Percentiles rank a stretch among this genome's conserved stretches.
Conservation (phyloP, 2,888 invertebrate species). For the Eueremaeus valkanovi region DNA sequence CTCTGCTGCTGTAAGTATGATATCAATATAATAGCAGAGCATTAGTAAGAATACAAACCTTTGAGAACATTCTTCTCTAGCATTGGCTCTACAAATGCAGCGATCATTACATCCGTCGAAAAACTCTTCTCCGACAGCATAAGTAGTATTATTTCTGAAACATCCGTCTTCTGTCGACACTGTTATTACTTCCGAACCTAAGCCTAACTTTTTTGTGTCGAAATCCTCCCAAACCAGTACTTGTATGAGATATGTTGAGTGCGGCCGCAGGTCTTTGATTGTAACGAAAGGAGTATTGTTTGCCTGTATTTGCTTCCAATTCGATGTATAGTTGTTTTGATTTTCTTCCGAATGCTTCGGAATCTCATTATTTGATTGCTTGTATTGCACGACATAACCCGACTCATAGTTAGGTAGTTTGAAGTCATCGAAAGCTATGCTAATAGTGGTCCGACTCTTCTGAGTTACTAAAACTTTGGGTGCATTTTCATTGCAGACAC, state of each 20-base stretch:
- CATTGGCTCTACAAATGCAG: constrained; percentile 66
- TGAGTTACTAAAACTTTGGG: constrained; percentile 50
- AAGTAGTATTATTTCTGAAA: constrained; percentile 47
- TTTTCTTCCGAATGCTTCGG: too few relatives aligned
- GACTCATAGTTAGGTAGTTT: constrained; percentile 48
- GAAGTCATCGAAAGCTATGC: constrained; percentile 51
- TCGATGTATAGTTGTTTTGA: background rate
- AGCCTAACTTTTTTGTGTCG: constrained; percentile 45
- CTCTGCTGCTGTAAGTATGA: too few relatives aligned
- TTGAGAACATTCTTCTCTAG: constrained; percentile 65
- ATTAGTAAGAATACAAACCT: background rate
- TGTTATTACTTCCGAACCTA: constrained; percentile 49
- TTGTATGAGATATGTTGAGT: constrained; percentile 48
- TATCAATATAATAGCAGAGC: too few relatives aligned
- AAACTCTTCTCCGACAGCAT: constrained; percentile 62
- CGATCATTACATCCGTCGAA: constrained; percentile 70
- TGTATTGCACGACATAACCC: constrained; percentile 50
- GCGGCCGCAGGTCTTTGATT: constrained; percentile 47
- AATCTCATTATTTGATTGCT: background rate
- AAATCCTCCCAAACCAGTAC: constrained; percentile 49
- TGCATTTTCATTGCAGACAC: constrained; percentile 40
- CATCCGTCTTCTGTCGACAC: constrained; percentile 50
- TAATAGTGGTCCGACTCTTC: constrained; percentile 48
- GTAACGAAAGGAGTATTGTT: constrained; percentile 47
- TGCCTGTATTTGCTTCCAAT: constrained; percentile 44